Percentiles rank a stretch among this genome's conserved stretches.
Conservation (phyloP, 2,113 vertebrate genomes). For the Hystrix brachyura region DNA sequence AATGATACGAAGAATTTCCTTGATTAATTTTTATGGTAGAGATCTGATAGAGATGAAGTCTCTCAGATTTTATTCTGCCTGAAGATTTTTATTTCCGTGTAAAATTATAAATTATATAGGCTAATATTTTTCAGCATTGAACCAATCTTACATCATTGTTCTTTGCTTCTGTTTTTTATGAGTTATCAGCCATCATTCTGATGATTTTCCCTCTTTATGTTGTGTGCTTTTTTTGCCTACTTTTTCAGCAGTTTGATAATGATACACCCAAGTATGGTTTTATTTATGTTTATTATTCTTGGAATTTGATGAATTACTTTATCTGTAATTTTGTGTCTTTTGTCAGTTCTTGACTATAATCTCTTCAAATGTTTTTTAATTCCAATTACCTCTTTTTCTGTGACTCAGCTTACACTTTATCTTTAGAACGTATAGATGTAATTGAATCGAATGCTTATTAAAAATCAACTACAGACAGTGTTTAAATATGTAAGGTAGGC, state of each 20-base stretch:
- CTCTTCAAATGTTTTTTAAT: not conserved
- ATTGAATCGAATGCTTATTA: not conserved
- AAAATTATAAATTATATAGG: not conserved
- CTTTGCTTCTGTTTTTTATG: not conserved
- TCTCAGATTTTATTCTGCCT: not conserved
- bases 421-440: not conserved
- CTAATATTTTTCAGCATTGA: not conserved
- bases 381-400: not conserved
- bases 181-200: not conserved
- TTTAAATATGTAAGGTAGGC: rapidly evolving
- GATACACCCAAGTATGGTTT: not conserved
- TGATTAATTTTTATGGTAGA: not conserved
- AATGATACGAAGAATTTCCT: not conserved
- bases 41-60: not conserved
- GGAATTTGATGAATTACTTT: not conserved
- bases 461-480: not conserved
- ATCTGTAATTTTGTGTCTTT: not conserved
- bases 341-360: not conserved
- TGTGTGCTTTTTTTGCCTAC: not conserved
- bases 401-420: not conserved
- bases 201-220: not conserved
- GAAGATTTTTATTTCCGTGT: not conserved
- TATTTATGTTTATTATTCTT: not conserved
- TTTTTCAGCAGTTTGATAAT: not conserved
- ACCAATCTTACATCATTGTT: not conserved